phyloP scores from a whole-genome alignment of 2,797 vertebrate genomes.

The Lutjanus campechanus region DNA sequence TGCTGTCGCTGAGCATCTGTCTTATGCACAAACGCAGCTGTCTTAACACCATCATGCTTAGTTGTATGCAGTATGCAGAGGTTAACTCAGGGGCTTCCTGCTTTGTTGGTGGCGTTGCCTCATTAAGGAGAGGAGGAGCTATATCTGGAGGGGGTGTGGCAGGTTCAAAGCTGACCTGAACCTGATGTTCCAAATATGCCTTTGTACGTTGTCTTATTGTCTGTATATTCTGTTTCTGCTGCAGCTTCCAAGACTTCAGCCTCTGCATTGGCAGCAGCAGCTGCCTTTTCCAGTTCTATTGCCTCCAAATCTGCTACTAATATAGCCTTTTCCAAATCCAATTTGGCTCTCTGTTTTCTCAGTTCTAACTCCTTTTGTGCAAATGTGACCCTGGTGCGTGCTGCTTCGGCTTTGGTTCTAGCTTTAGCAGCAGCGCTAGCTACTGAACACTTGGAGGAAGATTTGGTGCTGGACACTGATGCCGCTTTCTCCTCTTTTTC shows the following conservation, averaged over 20 bases:
- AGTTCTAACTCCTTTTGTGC: constrained; percentile 18
- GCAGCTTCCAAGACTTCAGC: constrained; percentile 39
- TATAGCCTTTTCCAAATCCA: constrained; percentile 39
- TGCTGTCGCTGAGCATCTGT: background rate
- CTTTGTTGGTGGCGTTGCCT: background rate
- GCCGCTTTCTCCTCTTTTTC: background rate
- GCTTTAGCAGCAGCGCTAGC: constrained; percentile 31
- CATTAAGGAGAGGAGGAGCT: background rate
- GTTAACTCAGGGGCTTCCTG: background rate
- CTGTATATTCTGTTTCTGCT: background rate
- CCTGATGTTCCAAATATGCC: constrained; percentile 6
- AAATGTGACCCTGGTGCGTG: background rate
- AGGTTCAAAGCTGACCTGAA: background rate
- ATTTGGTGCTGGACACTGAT: constrained; percentile 10
- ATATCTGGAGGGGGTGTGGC: background rate
- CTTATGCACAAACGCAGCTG: background rate
- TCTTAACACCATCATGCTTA: background rate
- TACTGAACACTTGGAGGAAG: constrained; percentile 16
- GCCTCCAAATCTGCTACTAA: constrained; percentile 27
- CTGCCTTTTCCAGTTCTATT: constrained; percentile 11
- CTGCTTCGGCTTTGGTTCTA: constrained; percentile 35
- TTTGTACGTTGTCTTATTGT: background rate
- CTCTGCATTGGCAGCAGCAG: constrained; percentile 18
- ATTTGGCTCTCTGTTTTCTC: constrained; percentile 28
- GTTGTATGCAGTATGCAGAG: background rate